phyloP scores from a whole-genome alignment of 2,113 vertebrate genomes.

The Monopterus albus region DNA sequence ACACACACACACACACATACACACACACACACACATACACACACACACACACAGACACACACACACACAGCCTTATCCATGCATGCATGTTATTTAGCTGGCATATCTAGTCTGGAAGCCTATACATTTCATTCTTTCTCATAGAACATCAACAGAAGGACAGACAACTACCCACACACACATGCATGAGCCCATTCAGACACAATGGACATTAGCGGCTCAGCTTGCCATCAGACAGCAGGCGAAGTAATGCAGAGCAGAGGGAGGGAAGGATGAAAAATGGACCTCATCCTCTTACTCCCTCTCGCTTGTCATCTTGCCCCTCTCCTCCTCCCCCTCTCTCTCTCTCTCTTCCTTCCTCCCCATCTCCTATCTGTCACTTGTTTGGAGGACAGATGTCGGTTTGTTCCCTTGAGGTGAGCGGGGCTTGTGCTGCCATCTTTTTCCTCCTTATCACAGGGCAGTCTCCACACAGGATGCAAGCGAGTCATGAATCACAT shows the following conservation, averaged over 20 bases:
- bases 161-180: neutral
- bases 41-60: too few species aligned
- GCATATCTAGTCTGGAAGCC: constrained; percentile 37
- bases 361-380: constrained; percentile 46
- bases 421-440: constrained; percentile 34
- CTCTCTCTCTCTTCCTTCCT: constrained; percentile 5
- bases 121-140: constrained; percentile 48
- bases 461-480: constrained; percentile 35
- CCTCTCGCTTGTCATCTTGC: constrained; percentile 17
- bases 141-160: constrained; percentile 38
- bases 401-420: constrained; percentile 56
- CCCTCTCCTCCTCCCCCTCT: neutral
- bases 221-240: constrained; percentile 75
- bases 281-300: constrained; percentile 54
- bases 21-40: constrained; percentile 22
- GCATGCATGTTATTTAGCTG: constrained; percentile 47
- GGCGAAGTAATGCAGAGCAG: constrained; percentile 69
- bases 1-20: constrained; percentile 29
- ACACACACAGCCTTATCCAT: constrained; percentile 35
- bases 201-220: constrained; percentile 83
- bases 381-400: constrained; percentile 66
- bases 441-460: constrained; percentile 50
- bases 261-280: constrained; percentile 75
- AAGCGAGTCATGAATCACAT: constrained; percentile 54
- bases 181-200: constrained; percentile 62